These are phyloP conservation scores for Sycon ciliatum DNA, from an alignment of 37 sponge, comb jelly and placozoan species.

Conservation along the genomic window DNA sequence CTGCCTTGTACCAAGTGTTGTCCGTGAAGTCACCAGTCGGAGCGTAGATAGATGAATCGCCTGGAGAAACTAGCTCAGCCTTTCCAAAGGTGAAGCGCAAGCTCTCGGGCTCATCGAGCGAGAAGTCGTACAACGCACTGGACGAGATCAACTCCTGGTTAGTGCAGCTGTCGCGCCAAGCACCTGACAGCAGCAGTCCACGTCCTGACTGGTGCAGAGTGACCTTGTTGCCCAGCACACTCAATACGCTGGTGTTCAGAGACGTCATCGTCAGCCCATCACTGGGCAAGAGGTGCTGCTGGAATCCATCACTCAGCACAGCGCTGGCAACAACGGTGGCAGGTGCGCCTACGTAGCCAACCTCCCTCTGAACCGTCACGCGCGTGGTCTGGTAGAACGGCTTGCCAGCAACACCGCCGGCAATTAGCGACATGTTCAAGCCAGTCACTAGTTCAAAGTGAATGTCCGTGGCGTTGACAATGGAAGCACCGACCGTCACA, in stretches of 20 bases:
- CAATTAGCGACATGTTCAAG: not conserved
- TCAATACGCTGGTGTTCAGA: not conserved
- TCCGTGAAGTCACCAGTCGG: too few relatives aligned
- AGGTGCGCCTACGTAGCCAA: not conserved
- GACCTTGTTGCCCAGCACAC: not conserved
- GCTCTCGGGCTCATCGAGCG: too few relatives aligned
- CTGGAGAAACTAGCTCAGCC: too few relatives aligned
- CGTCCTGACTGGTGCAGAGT: not conserved
- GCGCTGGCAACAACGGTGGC: constrained; percentile 8
- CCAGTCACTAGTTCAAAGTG: not conserved
- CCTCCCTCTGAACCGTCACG: not conserved
- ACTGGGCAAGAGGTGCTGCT: not conserved
- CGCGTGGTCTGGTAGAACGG: not conserved
- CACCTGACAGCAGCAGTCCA: not conserved
- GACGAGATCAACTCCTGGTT: too few relatives aligned
- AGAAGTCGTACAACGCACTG: too few relatives aligned
- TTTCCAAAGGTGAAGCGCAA: too few relatives aligned
- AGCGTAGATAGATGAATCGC: too few relatives aligned
- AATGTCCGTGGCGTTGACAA: not conserved
- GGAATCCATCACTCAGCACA: constrained; percentile 1
- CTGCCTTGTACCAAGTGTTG: too few relatives aligned
- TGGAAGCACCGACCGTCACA: not conserved
- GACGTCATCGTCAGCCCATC: not conserved
- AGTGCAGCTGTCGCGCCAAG: too few relatives aligned
- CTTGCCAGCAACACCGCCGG: not conserved